Percentiles rank a stretch among this genome's conserved stretches.
These are phyloP conservation scores for Hippopotamus amphibius DNA, from an alignment of 2,113 vertebrate species.

Conservation along the genomic window DNA sequence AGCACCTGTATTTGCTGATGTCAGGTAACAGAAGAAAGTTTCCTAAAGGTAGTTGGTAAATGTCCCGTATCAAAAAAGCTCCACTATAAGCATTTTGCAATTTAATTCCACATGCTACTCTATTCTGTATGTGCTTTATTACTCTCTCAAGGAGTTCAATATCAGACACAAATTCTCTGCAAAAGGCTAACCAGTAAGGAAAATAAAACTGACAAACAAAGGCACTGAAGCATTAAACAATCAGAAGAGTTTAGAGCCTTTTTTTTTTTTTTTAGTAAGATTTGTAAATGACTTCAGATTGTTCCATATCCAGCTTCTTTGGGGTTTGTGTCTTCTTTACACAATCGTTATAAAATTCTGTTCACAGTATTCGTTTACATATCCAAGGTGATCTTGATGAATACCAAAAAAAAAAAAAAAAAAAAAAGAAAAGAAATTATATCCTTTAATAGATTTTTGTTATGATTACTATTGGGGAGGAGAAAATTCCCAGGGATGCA, in stretches of 20 bases:
- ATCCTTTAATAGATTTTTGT: slow-evolving; percentile 69
- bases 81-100: slow-evolving; percentile 21
- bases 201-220: slow-evolving; percentile 76
- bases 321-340: background rate
- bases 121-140: slow-evolving; percentile 66
- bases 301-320: slow-evolving; percentile 35
- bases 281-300: slow-evolving; percentile 65
- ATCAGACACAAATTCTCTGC: slow-evolving; percentile 58
- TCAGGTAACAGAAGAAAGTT: slow-evolving; percentile 41
- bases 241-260: slow-evolving; percentile 59
- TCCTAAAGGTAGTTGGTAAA: slow-evolving; percentile 21
- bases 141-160: slow-evolving; percentile 56
- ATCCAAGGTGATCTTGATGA: slow-evolving; percentile 66
- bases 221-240: slow-evolving; percentile 68
- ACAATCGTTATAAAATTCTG: slow-evolving; percentile 58
- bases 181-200: slow-evolving; percentile 70
- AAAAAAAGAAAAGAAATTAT: background rate
- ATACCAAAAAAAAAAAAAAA: slow-evolving; percentile 44
- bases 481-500: background rate
- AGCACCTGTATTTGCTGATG: background rate
- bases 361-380: slow-evolving; percentile 64
- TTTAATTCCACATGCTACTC: slow-evolving; percentile 52
- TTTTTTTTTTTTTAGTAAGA: slow-evolving; percentile 30
- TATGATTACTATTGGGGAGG: slow-evolving; percentile 50
- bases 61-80: background rate